These are phyloP conservation scores for Craniophora ligustri DNA, from an alignment of 2,888 invertebrate genomes.

Conservation along the genomic window DNA sequence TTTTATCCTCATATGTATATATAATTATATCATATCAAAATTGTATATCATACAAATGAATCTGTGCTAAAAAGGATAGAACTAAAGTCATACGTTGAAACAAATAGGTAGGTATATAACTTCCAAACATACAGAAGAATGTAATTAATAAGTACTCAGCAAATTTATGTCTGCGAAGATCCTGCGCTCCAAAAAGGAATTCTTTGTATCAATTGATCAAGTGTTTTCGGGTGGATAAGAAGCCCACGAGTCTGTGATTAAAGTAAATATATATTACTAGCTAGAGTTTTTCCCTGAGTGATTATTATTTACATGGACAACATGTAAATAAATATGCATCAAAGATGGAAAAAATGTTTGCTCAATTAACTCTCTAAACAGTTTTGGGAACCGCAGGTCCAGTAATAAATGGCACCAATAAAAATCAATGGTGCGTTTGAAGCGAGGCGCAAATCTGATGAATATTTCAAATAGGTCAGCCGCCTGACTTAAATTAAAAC, in stretches of 20 bases:
- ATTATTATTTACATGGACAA: no score
- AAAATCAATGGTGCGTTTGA: slow-evolving; percentile 21
- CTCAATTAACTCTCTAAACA: slow-evolving; percentile 14
- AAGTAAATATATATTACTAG: slow-evolving; percentile 41
- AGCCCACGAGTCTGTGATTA: slow-evolving; percentile 33
- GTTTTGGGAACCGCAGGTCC: slow-evolving; percentile 6
- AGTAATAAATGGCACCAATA: slow-evolving; percentile 11
- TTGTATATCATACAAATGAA: no score
- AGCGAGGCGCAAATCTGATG: slow-evolving; percentile 12
- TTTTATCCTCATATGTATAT: no score
- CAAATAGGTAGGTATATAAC: slow-evolving; percentile 16
- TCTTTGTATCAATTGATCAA: slow-evolving; percentile 30
- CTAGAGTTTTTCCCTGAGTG: slow-evolving; percentile 12
- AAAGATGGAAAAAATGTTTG: slow-evolving; percentile 1
- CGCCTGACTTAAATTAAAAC: slow-evolving; percentile 20
- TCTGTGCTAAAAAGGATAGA: neutral
- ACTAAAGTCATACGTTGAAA: neutral
- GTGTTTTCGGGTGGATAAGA: slow-evolving; percentile 29
- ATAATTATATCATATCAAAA: no score
- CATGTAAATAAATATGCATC: no score
- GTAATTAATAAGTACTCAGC: slow-evolving; percentile 45
- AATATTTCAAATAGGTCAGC: slow-evolving; percentile 35
- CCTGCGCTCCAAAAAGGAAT: slow-evolving; percentile 32
- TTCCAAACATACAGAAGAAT: slow-evolving; percentile 38
- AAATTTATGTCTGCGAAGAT: slow-evolving; percentile 37